phyloP scores from a whole-genome alignment of 2,888 invertebrate species.

The Metacarcinus magister region DNA sequence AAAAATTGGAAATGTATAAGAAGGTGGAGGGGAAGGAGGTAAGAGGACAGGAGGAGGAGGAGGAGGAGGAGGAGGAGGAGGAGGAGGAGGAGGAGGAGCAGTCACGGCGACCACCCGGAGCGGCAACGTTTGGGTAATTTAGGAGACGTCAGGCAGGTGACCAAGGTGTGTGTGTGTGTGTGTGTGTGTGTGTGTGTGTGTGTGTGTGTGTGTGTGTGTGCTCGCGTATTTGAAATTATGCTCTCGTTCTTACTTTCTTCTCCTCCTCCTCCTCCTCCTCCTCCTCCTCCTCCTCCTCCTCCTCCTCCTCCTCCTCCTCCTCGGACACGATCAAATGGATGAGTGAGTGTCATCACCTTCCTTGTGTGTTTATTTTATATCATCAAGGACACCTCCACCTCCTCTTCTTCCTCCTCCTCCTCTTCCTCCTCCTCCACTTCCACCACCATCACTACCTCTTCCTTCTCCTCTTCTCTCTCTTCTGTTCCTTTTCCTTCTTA shows the following conservation, averaged over 20 bases:
- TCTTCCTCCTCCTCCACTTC: not conserved
- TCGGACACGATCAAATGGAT: not conserved
- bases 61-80: not conserved
- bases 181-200: slow-evolving; percentile 60
- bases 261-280: not conserved
- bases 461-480: no score
- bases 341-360: not conserved
- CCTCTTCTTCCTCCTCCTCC: not conserved
- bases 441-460: no score
- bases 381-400: not conserved
- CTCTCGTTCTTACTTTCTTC: not conserved
- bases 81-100: slow-evolving; percentile 2
- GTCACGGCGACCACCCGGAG: not conserved
- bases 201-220: slow-evolving; percentile 58
- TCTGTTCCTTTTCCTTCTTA: no score
- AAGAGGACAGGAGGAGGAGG: not conserved
- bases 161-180: slow-evolving; percentile 44
- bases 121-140: not conserved
- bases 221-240: not conserved
- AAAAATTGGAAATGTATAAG: not conserved
- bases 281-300: not conserved
- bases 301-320: not conserved
- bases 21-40: not conserved
- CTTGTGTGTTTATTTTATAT: not conserved
- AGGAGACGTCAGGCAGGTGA: not conserved